Base-by-base conservation (phyloP, 2,888 invertebrate species). In the Saturnia japonica region DNA sequence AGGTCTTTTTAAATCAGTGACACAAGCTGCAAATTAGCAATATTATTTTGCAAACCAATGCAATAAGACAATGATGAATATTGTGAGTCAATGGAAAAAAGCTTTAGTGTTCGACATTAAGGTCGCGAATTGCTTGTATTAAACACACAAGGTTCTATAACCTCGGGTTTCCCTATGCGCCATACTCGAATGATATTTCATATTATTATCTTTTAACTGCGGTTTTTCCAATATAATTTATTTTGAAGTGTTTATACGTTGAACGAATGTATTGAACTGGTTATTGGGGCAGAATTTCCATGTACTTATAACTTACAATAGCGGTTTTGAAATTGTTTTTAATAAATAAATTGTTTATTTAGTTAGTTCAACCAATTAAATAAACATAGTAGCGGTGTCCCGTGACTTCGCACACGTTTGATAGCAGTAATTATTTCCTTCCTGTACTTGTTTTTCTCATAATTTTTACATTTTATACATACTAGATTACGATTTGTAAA, bases 131-230 rank as follows among this genome's bases (percentile, higher is more conserved):
- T 11, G 57, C 16, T 60, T 60, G 34, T 34, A 6, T n/a, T 6
- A 11, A 25, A 16, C 9, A 9, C 8, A 54, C 22, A 54, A 54
- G 22, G 9, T 12, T 60, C 28, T 28, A 25, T 3, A 60, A 28
- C 25, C 25, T 60, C 57, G 57, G 57, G 57, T 60, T 60, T 60
- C 57, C 57, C 57, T 60, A 60, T 60, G 25, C 28, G 57, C 25
- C 57, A 60, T 60, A 60, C 25, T 22, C 28, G 57, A 57, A 57
- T 57, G 25, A 60, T 34, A 34, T 34, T 34, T 34, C 34, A 34
- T 34, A 6, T 34, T 51, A 51, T 28, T 28, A 60, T 60, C 57
- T 28, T 57, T 57, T 28, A 60, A 14, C 25, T 25, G 25, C 11
- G 57, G 57, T 60, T 60, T 60, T 60, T 28, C 57, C 57, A 60